Conservation (phyloP, 1,140 invertebrate genomes). For the Muscidifurax raptorellus region DNA sequence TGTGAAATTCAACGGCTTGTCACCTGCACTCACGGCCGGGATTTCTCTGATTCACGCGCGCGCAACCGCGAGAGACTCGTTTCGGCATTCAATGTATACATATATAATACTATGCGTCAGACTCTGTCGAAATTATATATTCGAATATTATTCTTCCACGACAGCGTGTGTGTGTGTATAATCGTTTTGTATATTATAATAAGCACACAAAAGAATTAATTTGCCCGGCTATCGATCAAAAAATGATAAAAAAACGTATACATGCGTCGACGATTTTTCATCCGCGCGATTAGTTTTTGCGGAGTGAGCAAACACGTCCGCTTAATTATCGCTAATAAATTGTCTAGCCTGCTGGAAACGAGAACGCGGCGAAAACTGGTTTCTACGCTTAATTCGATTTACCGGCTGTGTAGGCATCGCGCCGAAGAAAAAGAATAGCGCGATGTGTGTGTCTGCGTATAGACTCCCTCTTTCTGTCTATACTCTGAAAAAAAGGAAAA, state of each 20-base stretch:
- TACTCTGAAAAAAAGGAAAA: neutral
- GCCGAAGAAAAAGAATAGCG: neutral
- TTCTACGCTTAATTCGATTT: neutral
- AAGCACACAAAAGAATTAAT: neutral
- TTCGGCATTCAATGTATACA: neutral
- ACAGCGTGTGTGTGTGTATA: too few relatives aligned
- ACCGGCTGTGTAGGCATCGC: neutral
- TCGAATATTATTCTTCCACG: too few relatives aligned
- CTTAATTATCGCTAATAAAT: slow-evolving; percentile 14
- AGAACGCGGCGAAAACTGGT: slow-evolving; percentile 20
- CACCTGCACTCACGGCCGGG: neutral
- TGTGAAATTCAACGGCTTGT: neutral
- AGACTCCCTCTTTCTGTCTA: neutral
- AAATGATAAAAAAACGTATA: neutral
- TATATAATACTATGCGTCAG: too few relatives aligned
- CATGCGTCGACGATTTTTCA: neutral
- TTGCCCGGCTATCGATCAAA: neutral
- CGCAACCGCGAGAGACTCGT: neutral
- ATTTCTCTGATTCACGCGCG: neutral
- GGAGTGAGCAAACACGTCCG: neutral
- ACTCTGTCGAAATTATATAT: too few relatives aligned
- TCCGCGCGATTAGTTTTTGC: neutral
- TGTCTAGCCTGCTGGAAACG: neutral
- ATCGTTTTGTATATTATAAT: too few relatives aligned
- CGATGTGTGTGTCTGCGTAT: neutral